A percentile compares a stretch with the other conserved stretches of the same genome.
Evolutionary conservation across 2,113 vertebrate species (phyloP).

Genomic region (Daphoenositta chrysoptera): DNA sequence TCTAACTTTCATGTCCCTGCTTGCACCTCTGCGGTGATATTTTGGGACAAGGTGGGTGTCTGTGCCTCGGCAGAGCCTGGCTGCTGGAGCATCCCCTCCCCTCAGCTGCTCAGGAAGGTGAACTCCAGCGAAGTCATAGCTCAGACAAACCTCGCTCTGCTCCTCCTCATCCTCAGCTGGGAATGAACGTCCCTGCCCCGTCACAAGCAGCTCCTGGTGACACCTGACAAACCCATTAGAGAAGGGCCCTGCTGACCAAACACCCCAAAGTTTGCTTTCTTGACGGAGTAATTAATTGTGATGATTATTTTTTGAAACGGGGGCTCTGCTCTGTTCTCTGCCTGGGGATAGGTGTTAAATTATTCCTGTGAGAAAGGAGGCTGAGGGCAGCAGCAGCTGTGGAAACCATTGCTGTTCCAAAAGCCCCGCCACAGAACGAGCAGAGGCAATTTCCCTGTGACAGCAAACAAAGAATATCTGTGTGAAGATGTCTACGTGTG

Average conservation of each 20-base stretch:
- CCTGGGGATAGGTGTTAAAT: slow-evolving; percentile 4
- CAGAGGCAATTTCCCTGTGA: slow-evolving; percentile 12
- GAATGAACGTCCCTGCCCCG: background rate
- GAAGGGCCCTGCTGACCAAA: background rate
- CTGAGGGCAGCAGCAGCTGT: slow-evolving; percentile 59
- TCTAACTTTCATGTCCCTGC: background rate
- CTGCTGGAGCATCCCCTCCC: background rate
- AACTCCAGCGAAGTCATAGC: fast-evolving
- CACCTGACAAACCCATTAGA: background rate
- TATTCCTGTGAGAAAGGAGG: slow-evolving; percentile 44
- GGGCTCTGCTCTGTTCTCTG: background rate
- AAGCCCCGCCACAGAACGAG: background rate
- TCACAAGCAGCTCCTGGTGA: background rate
- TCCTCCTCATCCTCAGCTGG: background rate
- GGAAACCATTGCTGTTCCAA: slow-evolving; percentile 44
- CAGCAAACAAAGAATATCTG: slow-evolving; percentile 15
- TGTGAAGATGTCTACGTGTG: background rate
- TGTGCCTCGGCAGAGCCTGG: fast-evolving
- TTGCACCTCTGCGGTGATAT: fast-evolving
- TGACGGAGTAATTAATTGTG: background rate
- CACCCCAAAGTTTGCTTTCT: background rate
- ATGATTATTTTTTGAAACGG: background rate
- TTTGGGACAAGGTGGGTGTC: background rate
- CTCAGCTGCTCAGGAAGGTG: fast-evolving
- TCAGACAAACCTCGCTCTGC: background rate